phyloP scores from a whole-genome alignment of 2,113 vertebrate species.

The Sialia sialis region DNA sequence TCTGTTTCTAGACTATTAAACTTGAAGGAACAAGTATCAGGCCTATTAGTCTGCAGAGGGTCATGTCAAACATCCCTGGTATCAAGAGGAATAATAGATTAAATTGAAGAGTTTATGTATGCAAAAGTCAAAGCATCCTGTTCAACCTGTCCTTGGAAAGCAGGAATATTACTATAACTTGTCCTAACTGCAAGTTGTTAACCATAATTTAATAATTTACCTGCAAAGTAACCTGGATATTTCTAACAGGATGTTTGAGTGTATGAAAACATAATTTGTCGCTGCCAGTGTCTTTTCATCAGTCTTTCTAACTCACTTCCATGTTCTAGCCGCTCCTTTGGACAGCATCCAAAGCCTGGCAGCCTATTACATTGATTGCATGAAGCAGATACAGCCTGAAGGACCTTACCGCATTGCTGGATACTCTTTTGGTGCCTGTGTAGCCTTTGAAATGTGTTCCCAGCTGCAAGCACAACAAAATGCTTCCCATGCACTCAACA shows the following conservation, averaged over 20 bases:
- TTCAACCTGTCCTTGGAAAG: neutral
- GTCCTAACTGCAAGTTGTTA: neutral
- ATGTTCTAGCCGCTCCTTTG: slow-evolving; percentile 83
- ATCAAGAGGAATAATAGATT: neutral
- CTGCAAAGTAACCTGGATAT: neutral
- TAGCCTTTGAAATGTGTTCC: slow-evolving; percentile 96
- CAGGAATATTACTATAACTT: neutral
- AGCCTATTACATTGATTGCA: slow-evolving; percentile 84
- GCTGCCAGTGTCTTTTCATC: neutral
- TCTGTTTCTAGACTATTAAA: neutral
- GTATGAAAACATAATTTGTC: neutral
- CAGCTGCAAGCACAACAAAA: slow-evolving; percentile 84
- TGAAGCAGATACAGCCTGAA: slow-evolving; percentile 87
- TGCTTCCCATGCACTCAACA: slow-evolving; percentile 73
- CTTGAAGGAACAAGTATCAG: neutral
- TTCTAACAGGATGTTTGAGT: neutral
- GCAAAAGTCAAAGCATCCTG: neutral
- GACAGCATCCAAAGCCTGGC: slow-evolving; percentile 91
- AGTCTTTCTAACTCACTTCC: neutral
- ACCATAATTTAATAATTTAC: neutral
- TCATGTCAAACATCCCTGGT: neutral
- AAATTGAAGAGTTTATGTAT: neutral
- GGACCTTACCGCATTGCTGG: slow-evolving; percentile 91
- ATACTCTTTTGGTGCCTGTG: slow-evolving; percentile 96
- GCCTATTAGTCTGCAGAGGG: neutral